phyloP scores from a whole-genome alignment of 1,140 invertebrate species.

The Ganaspis sp. region DNA sequence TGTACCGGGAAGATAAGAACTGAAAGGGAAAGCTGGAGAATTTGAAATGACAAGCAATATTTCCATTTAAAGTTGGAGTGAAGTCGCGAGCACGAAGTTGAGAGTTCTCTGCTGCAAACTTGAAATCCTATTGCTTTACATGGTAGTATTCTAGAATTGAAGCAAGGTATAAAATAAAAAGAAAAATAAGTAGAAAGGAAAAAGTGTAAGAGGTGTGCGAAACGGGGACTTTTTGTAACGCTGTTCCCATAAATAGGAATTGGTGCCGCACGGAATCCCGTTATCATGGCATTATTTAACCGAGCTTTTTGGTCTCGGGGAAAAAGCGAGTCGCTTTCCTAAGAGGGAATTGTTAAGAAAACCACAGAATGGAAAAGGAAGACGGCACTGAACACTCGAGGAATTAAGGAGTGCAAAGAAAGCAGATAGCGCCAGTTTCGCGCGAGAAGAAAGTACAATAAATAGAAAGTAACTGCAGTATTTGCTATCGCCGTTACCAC shows the following conservation, averaged over 20 bases:
- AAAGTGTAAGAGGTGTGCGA: background rate
- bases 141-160: background rate
- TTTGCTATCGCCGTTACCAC: conserved; percentile 37
- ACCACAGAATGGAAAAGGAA: conserved; percentile 1
- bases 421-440: background rate
- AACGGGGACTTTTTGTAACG: conserved; percentile 29
- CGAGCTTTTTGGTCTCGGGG: conserved; percentile 16
- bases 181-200: background rate
- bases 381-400: background rate
- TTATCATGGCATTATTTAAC: conserved; percentile 48
- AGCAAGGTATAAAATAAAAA: background rate
- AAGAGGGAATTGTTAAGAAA: conserved; percentile 18
- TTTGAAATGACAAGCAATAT: conserved; percentile 33
- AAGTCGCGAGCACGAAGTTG: conserved; percentile 18
- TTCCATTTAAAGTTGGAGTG: conserved; percentile 28
- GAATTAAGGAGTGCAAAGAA: conserved; percentile 14
- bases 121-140: conserved; percentile 42
- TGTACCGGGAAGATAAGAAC: background rate
- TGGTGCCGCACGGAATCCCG: conserved; percentile 39
- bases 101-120: conserved; percentile 20
- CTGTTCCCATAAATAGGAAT: conserved; percentile 45
- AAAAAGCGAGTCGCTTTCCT: conserved; percentile 17
- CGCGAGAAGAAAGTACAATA: background rate
- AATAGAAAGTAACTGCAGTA: conserved; percentile 27
- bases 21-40: background rate